Conservation (phyloP, 2,797 vertebrate species). For the Trematomus bernacchii region DNA sequence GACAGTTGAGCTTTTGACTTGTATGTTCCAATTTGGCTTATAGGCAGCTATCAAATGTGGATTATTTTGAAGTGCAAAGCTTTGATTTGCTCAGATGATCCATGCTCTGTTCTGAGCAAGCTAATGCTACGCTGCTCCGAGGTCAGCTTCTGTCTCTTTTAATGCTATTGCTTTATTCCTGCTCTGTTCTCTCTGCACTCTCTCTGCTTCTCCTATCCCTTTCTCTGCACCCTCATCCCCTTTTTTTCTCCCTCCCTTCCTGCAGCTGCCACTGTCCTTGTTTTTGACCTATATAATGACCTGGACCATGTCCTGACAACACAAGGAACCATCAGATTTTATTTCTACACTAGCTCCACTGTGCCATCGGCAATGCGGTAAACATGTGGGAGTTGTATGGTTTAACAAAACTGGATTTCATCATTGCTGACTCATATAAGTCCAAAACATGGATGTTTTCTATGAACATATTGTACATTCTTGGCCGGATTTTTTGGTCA, state of each 20-base stretch:
- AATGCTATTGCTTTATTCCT: constrained; percentile 50
- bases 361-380: constrained; percentile 11
- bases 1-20: constrained; percentile 16
- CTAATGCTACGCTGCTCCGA: constrained; percentile 53
- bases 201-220: constrained; percentile 16
- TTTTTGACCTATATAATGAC: constrained; percentile 72
- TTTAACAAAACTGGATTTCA: constrained; percentile 43
- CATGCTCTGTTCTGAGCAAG: constrained; percentile 58
- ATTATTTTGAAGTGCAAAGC: constrained; percentile 62
- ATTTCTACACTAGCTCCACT: constrained; percentile 11
- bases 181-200: constrained; percentile 36
- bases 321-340: constrained; percentile 48
- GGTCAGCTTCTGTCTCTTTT: constrained; percentile 59
- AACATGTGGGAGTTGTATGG: constrained; percentile 34
- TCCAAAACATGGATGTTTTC: constrained; percentile 17
- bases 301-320: constrained; percentile 59
- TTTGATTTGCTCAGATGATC: constrained; percentile 65
- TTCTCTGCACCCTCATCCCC: constrained; percentile 20
- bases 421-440: constrained; percentile 38
- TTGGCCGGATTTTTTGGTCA: constrained; percentile 27
- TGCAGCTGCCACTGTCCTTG: constrained; percentile 62
- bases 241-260: constrained; percentile 13
- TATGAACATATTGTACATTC: constrained; percentile 20
- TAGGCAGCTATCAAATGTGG: constrained; percentile 56
- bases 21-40: constrained; percentile 40